These are phyloP conservation scores for Sebastes steindachneri DNA, from an alignment of 2,797 vertebrate species.

Conservation along the genomic window DNA sequence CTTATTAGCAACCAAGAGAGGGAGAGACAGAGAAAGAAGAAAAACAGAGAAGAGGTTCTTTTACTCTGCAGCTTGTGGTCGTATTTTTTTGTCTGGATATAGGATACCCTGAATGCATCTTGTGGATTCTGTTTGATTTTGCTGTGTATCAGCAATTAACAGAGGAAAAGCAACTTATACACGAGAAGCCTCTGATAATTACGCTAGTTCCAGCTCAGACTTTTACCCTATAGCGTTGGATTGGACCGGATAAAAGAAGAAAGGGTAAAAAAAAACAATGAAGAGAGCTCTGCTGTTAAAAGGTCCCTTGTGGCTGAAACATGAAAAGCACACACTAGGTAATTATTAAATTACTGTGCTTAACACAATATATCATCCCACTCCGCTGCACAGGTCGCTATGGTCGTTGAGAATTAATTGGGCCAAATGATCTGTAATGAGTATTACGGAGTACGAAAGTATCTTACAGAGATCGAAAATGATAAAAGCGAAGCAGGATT, in stretches of 20 bases:
- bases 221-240: neutral
- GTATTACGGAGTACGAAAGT: neutral
- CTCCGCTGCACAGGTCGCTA: slow-evolving; percentile 15
- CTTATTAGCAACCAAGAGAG: slow-evolving; percentile 69
- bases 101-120: slow-evolving; percentile 17
- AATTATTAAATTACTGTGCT: slow-evolving; percentile 49
- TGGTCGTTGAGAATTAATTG: slow-evolving; percentile 40
- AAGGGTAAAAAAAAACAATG: slow-evolving; percentile 16
- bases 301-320: slow-evolving; percentile 41
- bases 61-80: slow-evolving; percentile 12
- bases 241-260: neutral
- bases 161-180: slow-evolving; percentile 10
- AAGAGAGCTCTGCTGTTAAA: slow-evolving; percentile 24
- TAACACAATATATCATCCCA: slow-evolving; percentile 8
- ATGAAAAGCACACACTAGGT: slow-evolving; percentile 47
- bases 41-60: slow-evolving; percentile 2
- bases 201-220: slow-evolving; percentile 8
- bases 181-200: slow-evolving; percentile 32
- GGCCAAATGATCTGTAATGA: slow-evolving; percentile 18
- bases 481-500: slow-evolving; percentile 33
- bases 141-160: slow-evolving; percentile 55
- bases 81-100: slow-evolving; percentile 23
- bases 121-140: slow-evolving; percentile 50
- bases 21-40: slow-evolving; percentile 31
- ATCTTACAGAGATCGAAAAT: neutral